Percentiles rank a stretch among this genome's conserved stretches.
Conservation (phyloP, 2,113 vertebrate genomes). For the Eira barbara region DNA sequence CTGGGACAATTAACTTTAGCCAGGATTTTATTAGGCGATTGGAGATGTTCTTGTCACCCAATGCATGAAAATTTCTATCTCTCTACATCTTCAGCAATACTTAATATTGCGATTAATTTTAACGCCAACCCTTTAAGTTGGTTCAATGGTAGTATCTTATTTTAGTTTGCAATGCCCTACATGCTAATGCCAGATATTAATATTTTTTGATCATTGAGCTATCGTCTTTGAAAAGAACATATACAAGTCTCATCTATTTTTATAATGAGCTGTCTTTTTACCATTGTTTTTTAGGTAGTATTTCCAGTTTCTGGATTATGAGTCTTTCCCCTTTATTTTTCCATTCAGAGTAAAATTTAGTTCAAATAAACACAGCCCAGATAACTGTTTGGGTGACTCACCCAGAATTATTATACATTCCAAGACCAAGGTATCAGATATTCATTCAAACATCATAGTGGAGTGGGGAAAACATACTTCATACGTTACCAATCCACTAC, state of each 20-base stretch:
- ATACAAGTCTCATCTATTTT: background rate
- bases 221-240: background rate
- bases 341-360: background rate
- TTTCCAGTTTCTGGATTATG: background rate
- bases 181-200: background rate
- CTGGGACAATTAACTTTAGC: background rate
- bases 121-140: background rate
- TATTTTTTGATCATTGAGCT: background rate
- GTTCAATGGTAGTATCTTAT: background rate
- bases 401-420: background rate
- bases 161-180: background rate
- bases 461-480: background rate
- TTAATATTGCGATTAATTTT: background rate
- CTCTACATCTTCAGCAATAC: background rate
- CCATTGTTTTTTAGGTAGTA: background rate
- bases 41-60: background rate
- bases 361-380: background rate
- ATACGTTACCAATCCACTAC: background rate
- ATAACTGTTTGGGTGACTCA: background rate
- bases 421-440: background rate
- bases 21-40: background rate
- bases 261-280: background rate
- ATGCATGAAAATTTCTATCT: background rate
- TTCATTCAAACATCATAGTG: background rate
- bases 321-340: background rate